These are phyloP conservation scores for Cylloceria caligata DNA, from an alignment of 2,888 invertebrate genomes.

Conservation along the genomic window DNA sequence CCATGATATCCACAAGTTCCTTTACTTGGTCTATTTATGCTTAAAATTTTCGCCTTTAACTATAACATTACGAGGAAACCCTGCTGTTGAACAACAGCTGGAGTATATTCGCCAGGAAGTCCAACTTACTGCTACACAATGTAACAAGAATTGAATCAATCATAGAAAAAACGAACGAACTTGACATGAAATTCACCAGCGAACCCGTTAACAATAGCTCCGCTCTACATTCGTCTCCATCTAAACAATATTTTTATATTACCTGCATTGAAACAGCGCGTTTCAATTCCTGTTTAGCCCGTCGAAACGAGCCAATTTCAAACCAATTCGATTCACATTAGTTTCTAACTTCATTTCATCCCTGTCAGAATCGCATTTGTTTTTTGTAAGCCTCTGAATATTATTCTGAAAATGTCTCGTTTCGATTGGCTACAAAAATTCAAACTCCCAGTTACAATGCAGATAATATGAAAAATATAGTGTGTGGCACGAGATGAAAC, in stretches of 20 bases:
- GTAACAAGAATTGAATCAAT: background rate
- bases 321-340: background rate
- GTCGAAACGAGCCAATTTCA: no score
- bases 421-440: no score
- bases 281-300: no score
- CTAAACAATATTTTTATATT: no score
- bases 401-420: no score
- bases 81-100: constrained; percentile 21
- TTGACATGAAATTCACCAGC: constrained; percentile 1
- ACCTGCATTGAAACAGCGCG: no score
- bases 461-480: no score
- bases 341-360: background rate
- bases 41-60: constrained; percentile 21
- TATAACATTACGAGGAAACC: constrained; percentile 32
- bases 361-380: no score
- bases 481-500: no score
- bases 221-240: background rate
- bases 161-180: background rate
- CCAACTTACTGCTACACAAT: background rate
- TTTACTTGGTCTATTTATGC: constrained; percentile 1
- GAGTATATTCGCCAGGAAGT: constrained; percentile 9
- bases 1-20: no score
- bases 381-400: no score
- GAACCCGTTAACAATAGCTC: background rate
- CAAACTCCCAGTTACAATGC: no score